Evolutionary conservation across 2,797 vertebrate genomes (phyloP), one percentile per base, ranked within the genome.

Genomic region (Apodemus agrarius): DNA sequence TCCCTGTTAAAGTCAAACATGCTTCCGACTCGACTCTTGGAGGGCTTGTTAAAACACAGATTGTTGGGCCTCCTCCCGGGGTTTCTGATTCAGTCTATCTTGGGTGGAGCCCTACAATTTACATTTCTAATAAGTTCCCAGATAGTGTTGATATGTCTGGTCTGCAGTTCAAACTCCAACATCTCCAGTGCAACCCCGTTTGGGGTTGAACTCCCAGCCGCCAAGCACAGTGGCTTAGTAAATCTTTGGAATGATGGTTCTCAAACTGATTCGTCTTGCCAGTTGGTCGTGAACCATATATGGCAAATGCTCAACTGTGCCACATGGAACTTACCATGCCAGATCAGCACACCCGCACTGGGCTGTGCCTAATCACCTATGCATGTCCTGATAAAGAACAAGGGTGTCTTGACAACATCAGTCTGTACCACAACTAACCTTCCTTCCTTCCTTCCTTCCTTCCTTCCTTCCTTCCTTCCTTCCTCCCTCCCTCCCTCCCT

Each of bases 121-220:
- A 76, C 69, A 88, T 97, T 95, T 95, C 90, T 90, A 79, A n/a
- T 87, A 79, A 80, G 67, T 84, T 96, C 6, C 76, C 52, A 61
- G 69, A 57, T 8, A 57, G 37, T 34, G 1, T 16, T 14, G 72
- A 37, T 80, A 46, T 17, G 85, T 2, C 43, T 54, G 78, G 16
- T 85, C n/a, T 17, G 22, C 37, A 81, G 61, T 87, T 76, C 14
- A 57, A 2, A n/a, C 1, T 67, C n/a, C 13, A 88, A 14, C n/a
- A 75, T 11, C 49, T 92, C 49, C 40, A 61, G 86, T 49, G 75
- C 78, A 67, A 49, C 88, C 24, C 24, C 52, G 4, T 40, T 94
- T 12, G 19, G 57, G 31, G 52, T 72, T 72, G 74, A 84, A 40
- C 92, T 97, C 69, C 43, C n/a, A 54, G 57, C 43, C 21, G 12